Base-by-base conservation (phyloP, 30 jellyfish, hydroid and myxozoan species). In the Turritopsis rubra region DNA sequence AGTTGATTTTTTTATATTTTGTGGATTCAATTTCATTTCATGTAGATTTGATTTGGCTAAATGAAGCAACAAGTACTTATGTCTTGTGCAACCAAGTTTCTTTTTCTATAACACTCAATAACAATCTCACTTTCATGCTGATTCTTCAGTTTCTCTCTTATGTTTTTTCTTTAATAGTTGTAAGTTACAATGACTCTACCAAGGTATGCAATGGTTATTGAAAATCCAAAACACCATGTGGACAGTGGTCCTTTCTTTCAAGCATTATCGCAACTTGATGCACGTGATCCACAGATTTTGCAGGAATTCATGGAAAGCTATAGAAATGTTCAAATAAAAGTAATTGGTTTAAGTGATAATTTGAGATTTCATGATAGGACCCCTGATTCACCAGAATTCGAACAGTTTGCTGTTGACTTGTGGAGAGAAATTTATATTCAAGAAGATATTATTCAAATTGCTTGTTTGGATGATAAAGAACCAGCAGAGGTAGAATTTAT, bases 351-450 rank as follows among this genome's bases (percentile, higher is more conserved):
- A 18, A 90, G 97, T 70, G 97, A 90, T 25, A 53, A 85, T 26
- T 78, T 90, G 26, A 71, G 83, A n/a, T 75, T 90, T 72, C 79
- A 70, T 80, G 87, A 80, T 22, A 22, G 52, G 52, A 86, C 92
- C 16, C 89, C 91, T 26, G 90, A 86, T 79, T 88, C 83, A 22
- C 82, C 97, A 70, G 94, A 86, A 9, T 91, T 91, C 72, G 97
- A 91, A 68, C 88, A 91, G 24, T 91, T 91, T 73, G 81, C 97
- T 1, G 71, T 91, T 73, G 97, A 91, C 80, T 74, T 91, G 54
- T 91, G 97, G 97, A 91, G 85, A 75, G 85, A 91, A 71, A 86
- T 80, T 84, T 91, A 91, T 70, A 87, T 83, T 52, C 97, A 91
- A 80, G 97, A 91, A 83, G 96, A 85, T 81, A 92, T 91, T 27